Base-by-base conservation (phyloP, 2,888 invertebrate genomes). In the Mythimna impura region DNA sequence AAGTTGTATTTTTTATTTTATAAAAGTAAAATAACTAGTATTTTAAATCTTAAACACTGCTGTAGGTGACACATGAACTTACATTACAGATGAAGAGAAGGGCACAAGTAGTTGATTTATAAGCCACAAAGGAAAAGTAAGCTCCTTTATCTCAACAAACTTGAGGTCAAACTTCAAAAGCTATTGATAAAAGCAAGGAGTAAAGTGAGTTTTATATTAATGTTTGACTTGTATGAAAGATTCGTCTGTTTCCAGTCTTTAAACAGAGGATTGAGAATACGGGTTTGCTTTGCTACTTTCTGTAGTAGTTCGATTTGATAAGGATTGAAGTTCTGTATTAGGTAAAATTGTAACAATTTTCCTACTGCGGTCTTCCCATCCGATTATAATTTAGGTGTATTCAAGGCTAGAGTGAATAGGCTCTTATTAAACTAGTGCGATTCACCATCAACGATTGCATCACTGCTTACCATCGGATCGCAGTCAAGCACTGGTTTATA, bases 171-270 rank as follows among this genome's bases (percentile, higher is more conserved):
- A 76, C 50, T 57, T 66, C 20, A 50, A 76, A 73, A 73, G 43
- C 55, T 47, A 75, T 76, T 64, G 55, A 50, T 47, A 63, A 75
- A 40, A 50, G n/a, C 36, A 36, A 47, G 20, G 12, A 66, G 47
- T 40, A 30, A n/a, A 20, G 17, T 55, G 34, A 55, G 25, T 57
- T 73, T 76, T 76, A 22, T 76, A 61, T 22, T 61, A 47, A 14
- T 50, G 67, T 66, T 76, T 57, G 50, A 50, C 20, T 73, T 67
- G 8, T 40, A 40, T 76, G 50, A 66, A 58, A 50, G 30, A 67
- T 73, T 55, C 55, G n/a, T 12, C n/a, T 17, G 12, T 36, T 73
- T 36, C 8, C 55, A 66, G 20, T 57, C 36, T 57, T 50, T 40
- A 30, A 66, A 50, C 22, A 50, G 3, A 14, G 14, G 30, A 66